Evolutionary conservation across 2,888 invertebrate genomes (phyloP).

Genomic region (Marasmarcha lunaedactyla): DNA sequence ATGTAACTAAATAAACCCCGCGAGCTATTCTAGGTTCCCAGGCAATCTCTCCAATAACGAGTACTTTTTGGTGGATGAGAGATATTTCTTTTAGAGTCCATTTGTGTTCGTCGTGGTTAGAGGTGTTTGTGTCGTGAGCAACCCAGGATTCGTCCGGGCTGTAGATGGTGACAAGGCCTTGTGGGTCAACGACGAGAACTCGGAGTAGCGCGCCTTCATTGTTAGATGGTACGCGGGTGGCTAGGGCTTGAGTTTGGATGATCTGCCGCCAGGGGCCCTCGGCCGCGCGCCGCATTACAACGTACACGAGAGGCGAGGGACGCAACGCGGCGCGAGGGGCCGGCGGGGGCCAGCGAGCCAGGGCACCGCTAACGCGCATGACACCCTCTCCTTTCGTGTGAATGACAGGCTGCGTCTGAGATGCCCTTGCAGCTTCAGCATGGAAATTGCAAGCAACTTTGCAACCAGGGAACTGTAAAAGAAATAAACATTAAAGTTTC

Average conservation of each 20-base stretch:
- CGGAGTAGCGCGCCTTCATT: conserved; percentile 74
- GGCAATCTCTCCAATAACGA: conserved; percentile 78
- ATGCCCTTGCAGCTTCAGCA: conserved; percentile 71
- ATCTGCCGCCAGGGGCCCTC: conserved; percentile 76
- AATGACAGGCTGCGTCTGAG: conserved; percentile 77
- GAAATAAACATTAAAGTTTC: conserved; percentile 14
- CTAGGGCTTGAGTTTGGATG: conserved; percentile 74
- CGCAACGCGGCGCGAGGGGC: conserved; percentile 68
- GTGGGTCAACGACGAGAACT: conserved; percentile 77
- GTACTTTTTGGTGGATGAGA: conserved; percentile 78
- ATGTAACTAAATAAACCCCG: conserved; percentile 82
- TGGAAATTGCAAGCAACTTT: conserved; percentile 79
- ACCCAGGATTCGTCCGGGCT: conserved; percentile 74
- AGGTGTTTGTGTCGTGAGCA: conserved; percentile 65
- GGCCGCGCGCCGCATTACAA: conserved; percentile 75
- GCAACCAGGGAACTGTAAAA: conserved; percentile 77
- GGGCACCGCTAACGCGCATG: conserved; percentile 72
- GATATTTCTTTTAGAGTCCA: conserved; percentile 78
- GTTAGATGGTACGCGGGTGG: conserved; percentile 74
- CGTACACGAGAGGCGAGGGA: conserved; percentile 74
- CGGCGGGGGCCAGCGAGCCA: conserved; percentile 75
- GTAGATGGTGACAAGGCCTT: conserved; percentile 77
- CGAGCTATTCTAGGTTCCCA: conserved; percentile 77
- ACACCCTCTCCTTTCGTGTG: conserved; percentile 78
- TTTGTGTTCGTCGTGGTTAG: conserved; percentile 57